Percentiles rank a stretch among this genome's conserved stretches.
phyloP scores from a whole-genome alignment of 2,888 invertebrate genomes.

The Cactoblastis cactorum region DNA sequence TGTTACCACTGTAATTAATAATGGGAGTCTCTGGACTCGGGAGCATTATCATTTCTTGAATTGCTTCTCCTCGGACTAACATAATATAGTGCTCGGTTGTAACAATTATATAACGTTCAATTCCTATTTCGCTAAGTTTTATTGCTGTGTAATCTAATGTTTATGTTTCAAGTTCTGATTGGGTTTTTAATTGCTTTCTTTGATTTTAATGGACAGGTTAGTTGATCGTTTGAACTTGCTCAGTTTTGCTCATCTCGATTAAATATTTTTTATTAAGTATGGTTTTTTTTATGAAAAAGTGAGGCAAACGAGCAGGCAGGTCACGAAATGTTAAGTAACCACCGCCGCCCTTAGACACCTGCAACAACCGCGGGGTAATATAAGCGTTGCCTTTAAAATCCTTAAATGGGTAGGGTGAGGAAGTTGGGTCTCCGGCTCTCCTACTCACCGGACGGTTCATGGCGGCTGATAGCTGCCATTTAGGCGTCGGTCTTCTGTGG shows the following conservation, averaged over 20 bases:
- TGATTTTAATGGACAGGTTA: not conserved
- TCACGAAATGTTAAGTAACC: too few relatives aligned
- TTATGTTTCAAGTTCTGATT: not conserved
- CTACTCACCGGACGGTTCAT: too few relatives aligned
- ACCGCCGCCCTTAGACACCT: too few relatives aligned
- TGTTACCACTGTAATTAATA: slow-evolving; percentile 48
- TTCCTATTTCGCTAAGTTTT: not conserved
- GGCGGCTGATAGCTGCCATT: too few relatives aligned
- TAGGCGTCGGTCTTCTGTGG: too few relatives aligned
- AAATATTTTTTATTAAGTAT: not conserved
- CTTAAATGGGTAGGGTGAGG: too few relatives aligned
- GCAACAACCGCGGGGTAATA: too few relatives aligned
- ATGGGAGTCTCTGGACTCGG: slow-evolving; percentile 33
- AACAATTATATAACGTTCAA: not conserved
- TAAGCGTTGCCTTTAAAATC: too few relatives aligned
- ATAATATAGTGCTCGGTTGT: not conserved
- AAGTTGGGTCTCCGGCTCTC: too few relatives aligned
- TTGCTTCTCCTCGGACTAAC: slow-evolving; percentile 14
- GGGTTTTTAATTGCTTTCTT: slow-evolving; percentile 1
- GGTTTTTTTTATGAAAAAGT: too few relatives aligned
- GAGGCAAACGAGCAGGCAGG: too few relatives aligned
- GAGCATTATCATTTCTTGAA: slow-evolving; percentile 22
- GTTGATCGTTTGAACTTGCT: not conserved
- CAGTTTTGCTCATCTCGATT: not conserved
- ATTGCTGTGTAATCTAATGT: not conserved